Evolutionary conservation across 2,888 invertebrate species (phyloP).

Genomic region (Spialia ferax): DNA sequence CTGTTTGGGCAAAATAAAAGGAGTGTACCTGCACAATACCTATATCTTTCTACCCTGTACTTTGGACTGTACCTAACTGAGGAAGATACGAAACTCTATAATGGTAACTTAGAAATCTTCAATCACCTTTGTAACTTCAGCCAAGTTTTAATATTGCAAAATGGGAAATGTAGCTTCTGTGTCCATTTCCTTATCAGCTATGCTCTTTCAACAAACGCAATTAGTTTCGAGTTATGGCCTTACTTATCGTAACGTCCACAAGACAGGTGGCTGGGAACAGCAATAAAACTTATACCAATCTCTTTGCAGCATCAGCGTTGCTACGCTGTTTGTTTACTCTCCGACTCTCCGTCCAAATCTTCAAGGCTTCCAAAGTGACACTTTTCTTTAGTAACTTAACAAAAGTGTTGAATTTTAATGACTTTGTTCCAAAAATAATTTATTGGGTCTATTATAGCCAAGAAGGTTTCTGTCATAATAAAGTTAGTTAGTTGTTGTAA

Average conservation of each 20-base stretch:
- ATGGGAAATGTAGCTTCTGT: not conserved
- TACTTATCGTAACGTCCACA: slow-evolving; percentile 23
- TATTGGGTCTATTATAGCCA: not conserved
- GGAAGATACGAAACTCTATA: too few relatives aligned
- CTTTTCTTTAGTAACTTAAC: not conserved
- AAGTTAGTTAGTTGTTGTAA: not conserved
- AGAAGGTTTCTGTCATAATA: not conserved
- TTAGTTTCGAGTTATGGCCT: slow-evolving; percentile 29
- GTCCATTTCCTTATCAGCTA: slow-evolving; percentile 22
- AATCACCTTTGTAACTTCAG: not conserved
- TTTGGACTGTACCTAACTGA: too few relatives aligned
- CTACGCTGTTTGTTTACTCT: slow-evolving; percentile 58
- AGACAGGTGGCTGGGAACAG: slow-evolving; percentile 50
- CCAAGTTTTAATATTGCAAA: not conserved
- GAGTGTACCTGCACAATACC: too few relatives aligned
- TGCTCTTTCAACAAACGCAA: slow-evolving; percentile 26
- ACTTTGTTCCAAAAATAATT: not conserved
- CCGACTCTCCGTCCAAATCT: slow-evolving; percentile 1
- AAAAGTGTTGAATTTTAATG: not conserved
- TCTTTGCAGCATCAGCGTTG: slow-evolving; percentile 53
- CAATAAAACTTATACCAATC: slow-evolving; percentile 59
- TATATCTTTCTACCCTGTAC: too few relatives aligned
- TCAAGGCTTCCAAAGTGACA: not conserved
- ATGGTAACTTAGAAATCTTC: too few relatives aligned
- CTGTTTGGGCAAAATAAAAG: too few relatives aligned